Base-by-base conservation (phyloP, 2,797 vertebrate species). In the Cirrhinus molitorella region DNA sequence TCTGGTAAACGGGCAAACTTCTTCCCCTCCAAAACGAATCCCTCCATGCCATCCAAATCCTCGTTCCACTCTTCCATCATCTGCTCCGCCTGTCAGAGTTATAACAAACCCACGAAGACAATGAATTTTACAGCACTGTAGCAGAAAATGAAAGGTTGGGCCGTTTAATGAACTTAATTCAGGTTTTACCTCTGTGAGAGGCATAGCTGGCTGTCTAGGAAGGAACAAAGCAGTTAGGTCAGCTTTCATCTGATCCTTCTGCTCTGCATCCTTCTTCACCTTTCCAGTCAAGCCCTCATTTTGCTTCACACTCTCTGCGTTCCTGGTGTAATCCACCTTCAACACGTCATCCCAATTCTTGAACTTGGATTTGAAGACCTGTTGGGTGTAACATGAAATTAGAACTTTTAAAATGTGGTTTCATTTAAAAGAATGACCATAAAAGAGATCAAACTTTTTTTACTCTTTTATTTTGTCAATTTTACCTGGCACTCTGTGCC, bases 41-140 rank as follows among this genome's bases (percentile, higher is more conserved):
- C 98, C 83, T 99, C 98, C 98, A 99, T 99, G 49, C 98, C 98
- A 0, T 99, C 98, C 91, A 99, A 93, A 85, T 99, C 98, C 90
- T 99, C 98, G 0, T 98, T 99, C 98, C 98, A 99, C 88, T 99
- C 98, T 85, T 99, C 98, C 95, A 97, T 99, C 91, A 99, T 94
- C 89, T 97, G 97, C 87, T 99, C 98, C 0, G 98, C 98, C 98
- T 99, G 86, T 0, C 49, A 67, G 40, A 21, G 25, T 61, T 45
- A 85, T 21, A 45, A 43, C 14, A 14, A 75, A 81, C 0, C 19
- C n/a, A 47, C 43, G 16, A 28, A 61, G 23, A 55, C 9, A 74
- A 7, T 63, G 0, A 3, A 37, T 66, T 25, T 37, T 7, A 66
- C 17, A 51, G 74, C 5, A 31, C 0, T 51, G 25, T 71, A 11